These are phyloP conservation scores for Odocoileus virginianus DNA, from an alignment of 2,113 vertebrate species.

Conservation along the genomic window DNA sequence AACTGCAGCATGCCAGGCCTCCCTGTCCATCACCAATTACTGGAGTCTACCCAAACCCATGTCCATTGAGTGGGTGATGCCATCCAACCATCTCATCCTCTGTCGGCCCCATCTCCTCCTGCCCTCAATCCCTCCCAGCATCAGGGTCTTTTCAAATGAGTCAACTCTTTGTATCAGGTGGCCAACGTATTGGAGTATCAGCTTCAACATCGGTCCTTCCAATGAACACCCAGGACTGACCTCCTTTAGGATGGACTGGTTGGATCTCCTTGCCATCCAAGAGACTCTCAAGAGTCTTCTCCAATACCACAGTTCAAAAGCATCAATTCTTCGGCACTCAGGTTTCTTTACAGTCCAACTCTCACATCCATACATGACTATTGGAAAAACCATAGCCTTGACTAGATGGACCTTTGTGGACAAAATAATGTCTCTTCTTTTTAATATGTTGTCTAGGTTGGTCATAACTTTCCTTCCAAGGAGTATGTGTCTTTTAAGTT, in stretches of 20 bases:
- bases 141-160: background rate
- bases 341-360: background rate
- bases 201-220: background rate
- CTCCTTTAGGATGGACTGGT: background rate
- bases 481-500: background rate
- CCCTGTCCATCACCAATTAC: background rate
- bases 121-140: background rate
- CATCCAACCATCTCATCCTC: background rate
- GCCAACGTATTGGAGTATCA: background rate
- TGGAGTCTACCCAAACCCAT: rapidly evolving
- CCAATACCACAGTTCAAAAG: background rate
- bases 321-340: background rate
- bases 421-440: background rate
- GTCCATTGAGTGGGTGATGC: background rate
- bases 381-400: background rate
- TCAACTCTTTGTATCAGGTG: background rate
- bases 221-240: background rate
- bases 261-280: background rate
- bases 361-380: background rate
- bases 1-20: rapidly evolving
- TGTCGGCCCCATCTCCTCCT: background rate
- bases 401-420: background rate
- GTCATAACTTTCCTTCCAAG: background rate
- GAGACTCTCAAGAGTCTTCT: background rate
- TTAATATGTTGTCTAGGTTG: background rate